Percentiles rank a stretch among this genome's conserved stretches.
phyloP scores from a whole-genome alignment of 2,888 invertebrate species.

The Epirrita christyi region DNA sequence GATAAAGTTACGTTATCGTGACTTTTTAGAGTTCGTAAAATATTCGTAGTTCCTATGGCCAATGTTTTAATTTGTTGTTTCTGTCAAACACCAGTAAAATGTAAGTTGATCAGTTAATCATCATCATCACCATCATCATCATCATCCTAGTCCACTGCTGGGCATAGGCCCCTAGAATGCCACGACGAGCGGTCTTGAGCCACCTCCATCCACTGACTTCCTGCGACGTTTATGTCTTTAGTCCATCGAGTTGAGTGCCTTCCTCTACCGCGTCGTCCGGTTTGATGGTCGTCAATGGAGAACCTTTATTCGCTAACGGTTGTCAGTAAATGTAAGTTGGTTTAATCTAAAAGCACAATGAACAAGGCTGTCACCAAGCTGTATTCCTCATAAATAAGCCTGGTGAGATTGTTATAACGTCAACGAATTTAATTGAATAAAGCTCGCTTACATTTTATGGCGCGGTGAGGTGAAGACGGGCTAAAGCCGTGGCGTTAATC shows the following conservation, averaged over 20 bases:
- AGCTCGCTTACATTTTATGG: conserved; percentile 82
- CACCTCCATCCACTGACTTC: no score
- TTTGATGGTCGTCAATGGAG: no score
- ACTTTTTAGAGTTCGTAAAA: background rate
- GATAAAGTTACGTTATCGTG: no score
- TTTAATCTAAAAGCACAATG: conserved; percentile 62
- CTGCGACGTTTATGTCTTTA: no score
- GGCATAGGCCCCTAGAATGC: no score
- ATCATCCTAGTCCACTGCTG: no score
- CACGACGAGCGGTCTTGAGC: no score
- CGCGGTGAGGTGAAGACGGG: conserved; percentile 58
- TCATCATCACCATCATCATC: no score
- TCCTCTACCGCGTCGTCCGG: no score
- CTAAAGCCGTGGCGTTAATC: conserved; percentile 78
- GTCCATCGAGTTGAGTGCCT: no score
- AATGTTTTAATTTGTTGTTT: background rate
- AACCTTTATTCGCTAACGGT: no score
- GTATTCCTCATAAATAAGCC: conserved; percentile 69
- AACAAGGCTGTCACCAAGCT: conserved; percentile 60
- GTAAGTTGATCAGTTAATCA: no score
- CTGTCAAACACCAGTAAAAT: background rate
- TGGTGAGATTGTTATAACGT: conserved; percentile 79
- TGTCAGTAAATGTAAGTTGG: conserved; percentile 33
- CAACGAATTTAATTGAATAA: conserved; percentile 82
- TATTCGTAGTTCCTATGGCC: background rate